Percentiles rank a stretch among this genome's conserved stretches.
These are phyloP conservation scores for Oncopodura yosiiana DNA, from an alignment of 1,140 invertebrate genomes.

Conservation along the genomic window DNA sequence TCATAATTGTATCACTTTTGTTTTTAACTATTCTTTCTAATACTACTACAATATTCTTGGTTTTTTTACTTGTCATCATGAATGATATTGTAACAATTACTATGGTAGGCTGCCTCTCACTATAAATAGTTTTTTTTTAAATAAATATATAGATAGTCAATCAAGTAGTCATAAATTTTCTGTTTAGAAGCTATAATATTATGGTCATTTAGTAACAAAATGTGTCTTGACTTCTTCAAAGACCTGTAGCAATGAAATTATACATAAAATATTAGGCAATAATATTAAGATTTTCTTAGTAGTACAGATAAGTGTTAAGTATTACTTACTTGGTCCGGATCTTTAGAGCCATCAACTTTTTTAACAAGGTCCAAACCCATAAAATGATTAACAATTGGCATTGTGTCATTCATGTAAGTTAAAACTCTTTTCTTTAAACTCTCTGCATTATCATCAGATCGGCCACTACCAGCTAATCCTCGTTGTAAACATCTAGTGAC, in stretches of 20 bases:
- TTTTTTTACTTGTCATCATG: no score
- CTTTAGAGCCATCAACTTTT: conserved; percentile 61
- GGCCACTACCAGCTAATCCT: conserved; percentile 76
- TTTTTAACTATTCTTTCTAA: no score
- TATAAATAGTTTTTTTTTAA: no score
- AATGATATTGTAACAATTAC: no score
- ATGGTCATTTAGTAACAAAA: no score
- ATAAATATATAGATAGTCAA: no score
- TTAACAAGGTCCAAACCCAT: conserved; percentile 60
- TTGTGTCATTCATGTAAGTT: conserved; percentile 80
- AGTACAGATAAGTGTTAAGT: no score
- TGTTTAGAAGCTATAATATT: no score
- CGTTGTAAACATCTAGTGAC: conserved; percentile 71
- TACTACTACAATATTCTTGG: no score
- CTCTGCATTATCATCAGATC: conserved; percentile 89
- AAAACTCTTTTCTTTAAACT: conserved; percentile 80
- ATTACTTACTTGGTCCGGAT: conserved; percentile 54
- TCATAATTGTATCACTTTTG: no score
- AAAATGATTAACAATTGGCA: conserved; percentile 89
- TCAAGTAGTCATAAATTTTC: no score
- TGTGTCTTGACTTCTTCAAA: conserved; percentile 10
- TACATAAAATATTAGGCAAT: neutral
- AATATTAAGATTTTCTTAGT: neutral
- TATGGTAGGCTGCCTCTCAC: no score
- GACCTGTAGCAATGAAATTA: conserved; percentile 3